Conservation (phyloP, 2,888 invertebrate genomes). For the Chirona hameri region DNA sequence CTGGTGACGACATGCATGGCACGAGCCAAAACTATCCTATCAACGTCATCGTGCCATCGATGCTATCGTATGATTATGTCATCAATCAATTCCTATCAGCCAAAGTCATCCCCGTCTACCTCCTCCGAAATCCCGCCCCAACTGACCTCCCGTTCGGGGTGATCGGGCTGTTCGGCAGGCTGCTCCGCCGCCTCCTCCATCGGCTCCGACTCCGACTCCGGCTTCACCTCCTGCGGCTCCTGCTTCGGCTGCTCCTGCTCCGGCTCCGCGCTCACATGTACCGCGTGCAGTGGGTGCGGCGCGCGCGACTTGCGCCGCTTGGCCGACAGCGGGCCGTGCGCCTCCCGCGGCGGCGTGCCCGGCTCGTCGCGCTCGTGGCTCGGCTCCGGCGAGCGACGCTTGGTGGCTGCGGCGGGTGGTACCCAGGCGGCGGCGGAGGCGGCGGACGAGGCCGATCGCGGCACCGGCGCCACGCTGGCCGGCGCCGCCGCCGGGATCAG, state of each 20-base stretch:
- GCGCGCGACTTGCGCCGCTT: not conserved
- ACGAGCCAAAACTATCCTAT: too few species aligned
- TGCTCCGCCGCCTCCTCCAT: not conserved
- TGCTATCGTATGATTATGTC: too few species aligned
- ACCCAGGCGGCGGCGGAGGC: conserved; percentile 2
- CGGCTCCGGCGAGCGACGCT: conserved; percentile 13
- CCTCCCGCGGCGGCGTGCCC: not conserved
- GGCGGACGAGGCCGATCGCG: not conserved
- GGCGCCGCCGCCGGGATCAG: not conserved
- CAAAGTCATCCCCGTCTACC: too few species aligned
- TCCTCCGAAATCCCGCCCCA: too few species aligned
- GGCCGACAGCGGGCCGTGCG: not conserved
- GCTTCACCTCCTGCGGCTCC: not conserved
- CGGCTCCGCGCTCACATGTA: not conserved
- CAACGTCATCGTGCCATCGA: too few species aligned
- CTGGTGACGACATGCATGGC: too few species aligned
- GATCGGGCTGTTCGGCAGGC: not conserved
- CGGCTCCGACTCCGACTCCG: not conserved
- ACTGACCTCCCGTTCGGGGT: not conserved
- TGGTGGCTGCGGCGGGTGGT: not conserved
- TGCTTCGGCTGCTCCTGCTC: not conserved
- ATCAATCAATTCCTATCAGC: too few species aligned
- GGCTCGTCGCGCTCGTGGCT: not conserved
- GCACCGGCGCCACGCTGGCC: not conserved
- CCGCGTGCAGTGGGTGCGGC: not conserved